A percentile compares a stretch with the other conserved stretches of the same genome.
phyloP scores from a whole-genome alignment of 2,113 vertebrate genomes.

The Lepisosteus osseus region DNA sequence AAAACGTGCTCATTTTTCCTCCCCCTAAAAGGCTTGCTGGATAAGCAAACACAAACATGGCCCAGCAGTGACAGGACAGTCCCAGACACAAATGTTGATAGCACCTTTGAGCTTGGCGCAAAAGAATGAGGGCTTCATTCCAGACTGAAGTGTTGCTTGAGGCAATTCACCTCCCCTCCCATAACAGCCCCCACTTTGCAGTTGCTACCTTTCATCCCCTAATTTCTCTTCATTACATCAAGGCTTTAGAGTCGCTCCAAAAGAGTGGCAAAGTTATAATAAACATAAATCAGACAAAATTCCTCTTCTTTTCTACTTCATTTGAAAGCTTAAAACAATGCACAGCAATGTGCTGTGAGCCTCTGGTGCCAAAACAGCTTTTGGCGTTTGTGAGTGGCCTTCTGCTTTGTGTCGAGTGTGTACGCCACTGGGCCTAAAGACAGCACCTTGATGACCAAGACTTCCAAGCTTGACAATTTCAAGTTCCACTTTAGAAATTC shows the following conservation, averaged over 20 bases:
- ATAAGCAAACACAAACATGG: constrained; percentile 22
- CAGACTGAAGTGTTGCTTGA: constrained; percentile 52
- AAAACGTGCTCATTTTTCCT: constrained; percentile 6
- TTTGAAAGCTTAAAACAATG: too few relatives aligned
- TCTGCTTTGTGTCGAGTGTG: too few relatives aligned
- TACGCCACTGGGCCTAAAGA: too few relatives aligned
- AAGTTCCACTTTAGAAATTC: too few relatives aligned
- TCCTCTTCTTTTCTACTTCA: too few relatives aligned
- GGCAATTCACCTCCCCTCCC: constrained; percentile 36
- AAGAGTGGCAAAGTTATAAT: too few relatives aligned
- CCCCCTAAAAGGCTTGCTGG: constrained; percentile 30
- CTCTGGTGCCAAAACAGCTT: too few relatives aligned
- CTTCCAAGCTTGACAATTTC: too few relatives aligned
- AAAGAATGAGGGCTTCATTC: constrained; percentile 56
- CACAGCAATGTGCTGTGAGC: too few relatives aligned
- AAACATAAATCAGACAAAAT: too few relatives aligned
- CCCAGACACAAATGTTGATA: constrained; percentile 37
- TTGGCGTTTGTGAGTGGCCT: too few relatives aligned
- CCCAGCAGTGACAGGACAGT: constrained; percentile 18
- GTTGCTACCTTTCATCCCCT: constrained; percentile 32
- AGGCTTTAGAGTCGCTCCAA: neutral
- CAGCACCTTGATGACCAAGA: too few relatives aligned
- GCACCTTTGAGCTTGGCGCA: constrained; percentile 35
- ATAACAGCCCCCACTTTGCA: constrained; percentile 28
- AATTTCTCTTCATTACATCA: constrained; percentile 32